phyloP scores from a whole-genome alignment of 2,113 vertebrate species.

The Myotis davidii region DNA sequence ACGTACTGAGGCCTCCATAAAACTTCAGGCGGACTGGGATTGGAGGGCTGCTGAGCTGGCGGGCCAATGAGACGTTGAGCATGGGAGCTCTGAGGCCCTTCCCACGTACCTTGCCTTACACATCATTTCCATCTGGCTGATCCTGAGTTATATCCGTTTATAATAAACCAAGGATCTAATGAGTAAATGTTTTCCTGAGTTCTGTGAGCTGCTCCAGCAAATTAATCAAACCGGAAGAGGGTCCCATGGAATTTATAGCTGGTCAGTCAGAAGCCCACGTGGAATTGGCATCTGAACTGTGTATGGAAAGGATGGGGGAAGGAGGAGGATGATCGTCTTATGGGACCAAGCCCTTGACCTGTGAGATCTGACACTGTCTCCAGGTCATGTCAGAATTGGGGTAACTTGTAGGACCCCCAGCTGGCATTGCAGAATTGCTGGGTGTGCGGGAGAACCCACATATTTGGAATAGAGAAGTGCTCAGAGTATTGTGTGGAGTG shows the following conservation, averaged over 20 bases:
- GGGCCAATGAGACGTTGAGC: neutral
- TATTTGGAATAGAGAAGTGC: neutral
- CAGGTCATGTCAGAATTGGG: neutral
- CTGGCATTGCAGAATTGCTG: neutral
- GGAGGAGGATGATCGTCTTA: no score
- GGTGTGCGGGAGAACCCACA: no score
- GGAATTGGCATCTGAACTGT: neutral
- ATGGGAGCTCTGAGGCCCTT: neutral
- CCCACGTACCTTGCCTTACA: neutral
- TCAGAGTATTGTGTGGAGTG: neutral
- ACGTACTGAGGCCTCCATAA: neutral
- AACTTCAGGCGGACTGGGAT: neutral
- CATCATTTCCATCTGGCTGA: neutral
- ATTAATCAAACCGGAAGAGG: neutral
- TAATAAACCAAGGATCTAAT: neutral
- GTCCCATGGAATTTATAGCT: neutral
- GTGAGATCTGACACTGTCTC: neutral
- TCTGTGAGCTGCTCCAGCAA: neutral
- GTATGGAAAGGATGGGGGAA: neutral
- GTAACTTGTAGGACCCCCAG: neutral
- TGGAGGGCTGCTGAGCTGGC: neutral
- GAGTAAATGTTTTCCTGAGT: neutral
- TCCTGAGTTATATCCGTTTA: neutral
- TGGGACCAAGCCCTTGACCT: neutral
- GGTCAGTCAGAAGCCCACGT: neutral